phyloP scores from a whole-genome alignment of 2,797 vertebrate genomes.

The Mormyrus proboscirostris region DNA sequence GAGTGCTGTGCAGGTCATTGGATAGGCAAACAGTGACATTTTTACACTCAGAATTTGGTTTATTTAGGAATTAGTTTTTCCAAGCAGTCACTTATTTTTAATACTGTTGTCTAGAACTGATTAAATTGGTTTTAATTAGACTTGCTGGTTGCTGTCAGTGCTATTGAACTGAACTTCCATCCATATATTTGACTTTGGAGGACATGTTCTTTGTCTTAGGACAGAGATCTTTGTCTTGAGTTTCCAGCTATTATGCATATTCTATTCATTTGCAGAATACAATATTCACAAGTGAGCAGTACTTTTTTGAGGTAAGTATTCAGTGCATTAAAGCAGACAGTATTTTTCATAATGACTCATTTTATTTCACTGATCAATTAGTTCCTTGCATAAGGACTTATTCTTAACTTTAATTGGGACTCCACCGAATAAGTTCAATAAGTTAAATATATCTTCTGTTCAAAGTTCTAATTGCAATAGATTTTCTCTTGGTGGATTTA shows the following conservation, averaged over 20 bases:
- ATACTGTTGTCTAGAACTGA: neutral
- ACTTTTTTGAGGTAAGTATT: neutral
- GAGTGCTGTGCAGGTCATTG: neutral
- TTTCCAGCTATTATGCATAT: neutral
- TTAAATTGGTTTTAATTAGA: neutral
- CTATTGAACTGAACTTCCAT: neutral
- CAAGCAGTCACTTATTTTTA: neutral
- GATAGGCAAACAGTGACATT: neutral
- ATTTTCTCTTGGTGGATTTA: neutral
- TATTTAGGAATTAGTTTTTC: constrained; percentile 2
- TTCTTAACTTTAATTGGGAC: constrained; percentile 9
- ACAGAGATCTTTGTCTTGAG: neutral
- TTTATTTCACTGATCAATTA: constrained; percentile 7
- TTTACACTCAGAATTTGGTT: neutral
- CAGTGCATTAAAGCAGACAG: neutral
- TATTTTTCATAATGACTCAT: constrained; percentile 9
- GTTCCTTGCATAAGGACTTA: neutral
- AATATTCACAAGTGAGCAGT: neutral
- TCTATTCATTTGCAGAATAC: neutral
- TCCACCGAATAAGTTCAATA: neutral
- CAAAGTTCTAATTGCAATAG: constrained; percentile 11
- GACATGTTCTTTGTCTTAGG: neutral
- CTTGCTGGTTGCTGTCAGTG: neutral
- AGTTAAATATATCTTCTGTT: constrained; percentile 11
- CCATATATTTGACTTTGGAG: neutral